Percentiles rank a stretch among this genome's conserved stretches.
Conservation (phyloP, 2,888 invertebrate genomes). For the Lithophane semibrunnea region DNA sequence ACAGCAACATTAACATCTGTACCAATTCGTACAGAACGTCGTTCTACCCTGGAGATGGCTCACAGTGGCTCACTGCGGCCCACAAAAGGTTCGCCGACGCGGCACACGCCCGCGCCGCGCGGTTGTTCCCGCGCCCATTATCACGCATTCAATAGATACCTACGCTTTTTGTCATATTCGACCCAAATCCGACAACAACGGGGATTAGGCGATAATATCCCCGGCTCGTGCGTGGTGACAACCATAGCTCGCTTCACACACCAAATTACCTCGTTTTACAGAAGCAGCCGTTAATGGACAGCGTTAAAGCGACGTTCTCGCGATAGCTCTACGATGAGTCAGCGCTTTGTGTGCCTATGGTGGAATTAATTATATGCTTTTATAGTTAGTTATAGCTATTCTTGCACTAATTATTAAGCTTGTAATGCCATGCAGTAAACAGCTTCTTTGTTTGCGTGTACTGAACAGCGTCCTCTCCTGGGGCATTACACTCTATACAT, state of each 20-base stretch:
- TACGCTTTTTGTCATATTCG: slow-evolving; percentile 39
- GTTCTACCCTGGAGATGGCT: neutral
- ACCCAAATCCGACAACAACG: slow-evolving; percentile 23
- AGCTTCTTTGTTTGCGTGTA: neutral
- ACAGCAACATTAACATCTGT: neutral
- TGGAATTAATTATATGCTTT: slow-evolving; percentile 36
- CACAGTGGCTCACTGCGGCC: neutral
- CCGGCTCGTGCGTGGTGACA: neutral
- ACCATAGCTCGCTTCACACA: slow-evolving; percentile 24
- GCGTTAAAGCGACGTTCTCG: slow-evolving; percentile 7
- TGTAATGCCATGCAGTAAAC: neutral
- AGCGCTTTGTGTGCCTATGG: slow-evolving; percentile 21
- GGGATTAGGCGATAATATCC: slow-evolving; percentile 26
- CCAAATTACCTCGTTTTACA: slow-evolving; percentile 2
- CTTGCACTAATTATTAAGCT: slow-evolving; percentile 2
- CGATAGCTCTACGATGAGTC: slow-evolving; percentile 5
- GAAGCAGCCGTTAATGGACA: slow-evolving; percentile 25
- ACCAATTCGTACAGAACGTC: slow-evolving; percentile 2
- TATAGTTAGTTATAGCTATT: slow-evolving; percentile 15
- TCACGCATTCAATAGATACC: slow-evolving; percentile 27
- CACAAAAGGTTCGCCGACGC: slow-evolving; percentile 37
- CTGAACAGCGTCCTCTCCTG: neutral
- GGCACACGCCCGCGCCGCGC: neutral
- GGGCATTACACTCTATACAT: neutral
- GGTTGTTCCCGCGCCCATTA: slow-evolving; percentile 31